Percentiles rank a stretch among this genome's conserved stretches.
These are phyloP conservation scores for Chirona hameri DNA, from an alignment of 2,888 invertebrate species.

Conservation along the genomic window DNA sequence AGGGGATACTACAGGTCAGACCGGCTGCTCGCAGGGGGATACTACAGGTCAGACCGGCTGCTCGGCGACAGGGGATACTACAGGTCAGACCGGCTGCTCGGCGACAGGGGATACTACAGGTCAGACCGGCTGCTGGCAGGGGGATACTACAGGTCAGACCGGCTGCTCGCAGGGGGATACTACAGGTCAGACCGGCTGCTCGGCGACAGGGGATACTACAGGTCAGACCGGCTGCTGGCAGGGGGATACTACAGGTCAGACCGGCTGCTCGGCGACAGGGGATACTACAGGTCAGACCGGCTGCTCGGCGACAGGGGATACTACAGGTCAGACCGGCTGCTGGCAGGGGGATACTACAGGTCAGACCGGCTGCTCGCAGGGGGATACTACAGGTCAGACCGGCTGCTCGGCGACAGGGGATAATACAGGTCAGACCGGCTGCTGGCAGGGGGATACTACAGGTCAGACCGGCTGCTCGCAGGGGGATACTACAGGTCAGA, in stretches of 20 bases:
- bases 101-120: no score
- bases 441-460: slow-evolving; percentile 1
- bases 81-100: background rate
- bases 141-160: background rate
- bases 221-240: background rate
- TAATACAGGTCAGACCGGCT: background rate
- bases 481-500: slow-evolving; percentile 5
- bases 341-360: background rate
- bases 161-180: background rate
- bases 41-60: background rate
- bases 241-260: background rate
- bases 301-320: background rate
- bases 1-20: background rate
- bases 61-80: slow-evolving; percentile 14
- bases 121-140: slow-evolving; percentile 4
- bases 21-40: background rate
- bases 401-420: background rate
- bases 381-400: background rate
- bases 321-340: background rate
- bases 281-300: background rate
- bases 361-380: background rate
- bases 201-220: no score
- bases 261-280: slow-evolving; percentile 9
- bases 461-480: background rate
- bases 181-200: background rate